Evolutionary conservation across 2,888 invertebrate genomes (phyloP), one percentile per base, ranked within the genome.

Genomic region (Palloptera scutellata): DNA sequence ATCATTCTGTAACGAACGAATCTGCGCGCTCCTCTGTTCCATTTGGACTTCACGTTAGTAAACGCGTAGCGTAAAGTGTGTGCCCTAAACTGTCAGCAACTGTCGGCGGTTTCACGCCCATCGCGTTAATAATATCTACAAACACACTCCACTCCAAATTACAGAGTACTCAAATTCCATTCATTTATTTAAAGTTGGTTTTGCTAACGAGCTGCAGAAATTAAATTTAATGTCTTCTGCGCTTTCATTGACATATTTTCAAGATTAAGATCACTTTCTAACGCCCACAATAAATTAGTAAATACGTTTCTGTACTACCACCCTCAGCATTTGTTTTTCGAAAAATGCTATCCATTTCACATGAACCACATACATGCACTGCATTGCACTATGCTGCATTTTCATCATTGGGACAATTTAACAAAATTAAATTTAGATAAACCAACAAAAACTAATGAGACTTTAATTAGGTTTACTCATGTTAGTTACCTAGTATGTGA

Each of bases 101-200:
- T 71, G 69, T 71, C 67, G 60, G 45, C 66, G 59, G 73, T 72
- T 76, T 72, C 72, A 74, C 73, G 72, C 75, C 75, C 74, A 74
- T 71, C 70, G 64, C 66, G 70, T 73, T 70, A 73, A 73, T 71
- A 70, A 69, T 73, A 71, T 61, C 72, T 69, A 30, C 2, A 30
- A 30, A 6, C 30, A 30, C 30, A 68, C 58, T 74, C 67, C 68
- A 65, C 61, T 62, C 48, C 2, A 15, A 19, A 62, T n/a, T 17
- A 48, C 48, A 48, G n/a, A 11, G 11, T 20, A 40, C 43, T 12
- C 55, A 51, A 60, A 66, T 57, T 59, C 61, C 67, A 60, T 75
- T 75, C 70, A 57, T 66, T 30, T 30, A 30, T 30, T 30, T 30
- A 30, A 30, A 43, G 63, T 69, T 64, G 20, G 59, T 70, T 72